phyloP scores from a whole-genome alignment of 1,140 invertebrate species.

The Apis laboriosa region DNA sequence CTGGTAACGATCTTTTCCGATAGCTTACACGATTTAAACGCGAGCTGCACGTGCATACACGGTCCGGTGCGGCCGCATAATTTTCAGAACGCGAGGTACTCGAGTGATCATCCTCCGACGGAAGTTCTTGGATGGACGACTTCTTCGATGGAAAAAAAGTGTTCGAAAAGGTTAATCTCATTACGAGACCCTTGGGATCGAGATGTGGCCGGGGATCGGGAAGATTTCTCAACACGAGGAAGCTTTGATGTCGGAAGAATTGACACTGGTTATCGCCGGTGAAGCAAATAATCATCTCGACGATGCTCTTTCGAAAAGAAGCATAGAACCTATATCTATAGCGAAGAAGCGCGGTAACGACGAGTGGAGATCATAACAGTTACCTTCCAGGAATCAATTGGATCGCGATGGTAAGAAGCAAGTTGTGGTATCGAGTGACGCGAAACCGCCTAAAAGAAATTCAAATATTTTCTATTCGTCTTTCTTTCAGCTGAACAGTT shows the following conservation, averaged over 20 bases:
- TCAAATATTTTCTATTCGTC: conserved; percentile 27
- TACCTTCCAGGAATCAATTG: conserved; percentile 65
- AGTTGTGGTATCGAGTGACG: conserved; percentile 19
- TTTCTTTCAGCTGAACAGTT: conserved; percentile 15
- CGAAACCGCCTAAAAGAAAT: conserved; percentile 62
- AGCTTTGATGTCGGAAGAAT: background rate
- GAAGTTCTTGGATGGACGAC: background rate
- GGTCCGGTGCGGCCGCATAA: conserved; percentile 6
- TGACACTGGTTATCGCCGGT: background rate
- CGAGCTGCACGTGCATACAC: conserved; percentile 41
- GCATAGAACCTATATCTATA: background rate
- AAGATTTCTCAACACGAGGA: background rate
- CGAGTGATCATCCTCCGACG: conserved; percentile 13
- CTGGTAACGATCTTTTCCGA: conserved; percentile 73
- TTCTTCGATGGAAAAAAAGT: background rate
- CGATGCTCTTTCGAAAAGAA: conserved; percentile 28
- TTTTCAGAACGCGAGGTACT: conserved; percentile 10
- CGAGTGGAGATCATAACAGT: conserved; percentile 13
- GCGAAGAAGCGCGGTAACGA: conserved; percentile 15
- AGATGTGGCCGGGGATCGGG: background rate
- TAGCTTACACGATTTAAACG: conserved; percentile 72
- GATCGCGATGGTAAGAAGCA: conserved; percentile 63
- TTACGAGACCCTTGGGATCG: background rate
- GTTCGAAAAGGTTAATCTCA: background rate
- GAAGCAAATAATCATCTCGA: conserved; percentile 12